These are phyloP conservation scores for Neosilurus hyrtlii DNA, from an alignment of 2,797 vertebrate genomes.

Conservation along the genomic window DNA sequence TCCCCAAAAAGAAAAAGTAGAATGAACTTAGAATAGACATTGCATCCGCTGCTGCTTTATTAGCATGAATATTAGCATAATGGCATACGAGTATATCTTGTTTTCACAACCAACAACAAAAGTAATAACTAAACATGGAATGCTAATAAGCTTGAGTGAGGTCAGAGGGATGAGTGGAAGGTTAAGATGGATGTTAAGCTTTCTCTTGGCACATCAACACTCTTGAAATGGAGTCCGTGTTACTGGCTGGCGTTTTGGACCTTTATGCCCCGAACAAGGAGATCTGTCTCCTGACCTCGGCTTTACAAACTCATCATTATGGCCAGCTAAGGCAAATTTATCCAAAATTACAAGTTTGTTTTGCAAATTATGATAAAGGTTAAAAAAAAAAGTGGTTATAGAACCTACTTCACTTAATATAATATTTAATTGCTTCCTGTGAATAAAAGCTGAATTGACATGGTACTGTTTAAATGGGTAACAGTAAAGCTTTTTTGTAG, in stretches of 20 bases:
- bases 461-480: conserved; percentile 15
- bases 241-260: not conserved
- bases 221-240: not conserved
- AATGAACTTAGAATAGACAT: not conserved
- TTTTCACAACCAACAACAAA: not conserved
- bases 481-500: conserved; percentile 28
- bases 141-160: not conserved
- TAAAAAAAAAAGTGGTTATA: conserved; percentile 13
- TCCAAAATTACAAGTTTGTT: not conserved
- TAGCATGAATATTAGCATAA: not conserved
- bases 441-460: conserved; percentile 1
- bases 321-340: not conserved
- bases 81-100: not conserved
- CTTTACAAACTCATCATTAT: not conserved
- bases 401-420: not conserved
- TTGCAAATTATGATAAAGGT: not conserved
- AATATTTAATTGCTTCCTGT: conserved; percentile 23
- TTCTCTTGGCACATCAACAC: not conserved
- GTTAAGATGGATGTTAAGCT: not conserved
- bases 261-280: not conserved
- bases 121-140: not conserved
- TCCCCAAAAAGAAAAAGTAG: too few relatives aligned
- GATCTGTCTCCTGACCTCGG: not conserved
- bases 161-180: not conserved
- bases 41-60: not conserved